A percentile compares a stretch with the other conserved stretches of the same genome.
These are phyloP conservation scores for Listrodromus nycthemerus DNA, from an alignment of 2,888 invertebrate species.

Conservation along the genomic window DNA sequence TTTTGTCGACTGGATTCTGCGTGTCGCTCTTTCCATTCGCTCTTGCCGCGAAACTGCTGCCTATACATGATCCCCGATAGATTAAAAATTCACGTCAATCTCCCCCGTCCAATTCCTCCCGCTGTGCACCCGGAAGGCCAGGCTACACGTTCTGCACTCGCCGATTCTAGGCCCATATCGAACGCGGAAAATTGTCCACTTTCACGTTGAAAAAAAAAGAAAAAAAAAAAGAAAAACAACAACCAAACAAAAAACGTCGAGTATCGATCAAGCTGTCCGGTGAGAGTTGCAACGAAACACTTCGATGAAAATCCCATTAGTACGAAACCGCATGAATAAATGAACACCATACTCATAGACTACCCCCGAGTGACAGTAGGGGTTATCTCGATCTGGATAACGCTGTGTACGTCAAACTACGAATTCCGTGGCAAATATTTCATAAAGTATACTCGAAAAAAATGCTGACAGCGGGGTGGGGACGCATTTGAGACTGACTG, in stretches of 20 bases:
- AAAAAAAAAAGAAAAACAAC: constrained; percentile 11
- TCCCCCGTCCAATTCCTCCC: not conserved
- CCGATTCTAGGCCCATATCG: constrained; percentile 37
- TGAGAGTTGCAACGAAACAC: constrained; percentile 42
- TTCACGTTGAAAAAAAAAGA: constrained; percentile 26
- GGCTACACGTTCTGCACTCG: constrained; percentile 59
- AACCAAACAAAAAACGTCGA: constrained; percentile 21
- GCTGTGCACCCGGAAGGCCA: constrained; percentile 46
- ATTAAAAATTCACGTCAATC: constrained; percentile 64
- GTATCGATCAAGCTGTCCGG: constrained; percentile 55
- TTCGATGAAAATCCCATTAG: constrained; percentile 80
- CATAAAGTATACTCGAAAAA: constrained; percentile 1
- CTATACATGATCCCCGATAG: constrained; percentile 60
- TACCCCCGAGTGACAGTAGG: constrained; percentile 14
- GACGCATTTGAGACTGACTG: constrained; percentile 13
- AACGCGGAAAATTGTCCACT: constrained; percentile 57
- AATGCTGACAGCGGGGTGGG: not conserved
- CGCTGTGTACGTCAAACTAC: not conserved
- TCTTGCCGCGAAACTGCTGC: constrained; percentile 43
- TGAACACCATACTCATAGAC: constrained; percentile 69
- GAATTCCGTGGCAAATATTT: not conserved
- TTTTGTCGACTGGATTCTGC: constrained; percentile 30
- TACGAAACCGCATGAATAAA: constrained; percentile 78
- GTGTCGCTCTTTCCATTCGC: constrained; percentile 34
- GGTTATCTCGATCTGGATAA: constrained; percentile 47